phyloP scores from a whole-genome alignment of 1,140 invertebrate species.

The Drosophila dunni region DNA sequence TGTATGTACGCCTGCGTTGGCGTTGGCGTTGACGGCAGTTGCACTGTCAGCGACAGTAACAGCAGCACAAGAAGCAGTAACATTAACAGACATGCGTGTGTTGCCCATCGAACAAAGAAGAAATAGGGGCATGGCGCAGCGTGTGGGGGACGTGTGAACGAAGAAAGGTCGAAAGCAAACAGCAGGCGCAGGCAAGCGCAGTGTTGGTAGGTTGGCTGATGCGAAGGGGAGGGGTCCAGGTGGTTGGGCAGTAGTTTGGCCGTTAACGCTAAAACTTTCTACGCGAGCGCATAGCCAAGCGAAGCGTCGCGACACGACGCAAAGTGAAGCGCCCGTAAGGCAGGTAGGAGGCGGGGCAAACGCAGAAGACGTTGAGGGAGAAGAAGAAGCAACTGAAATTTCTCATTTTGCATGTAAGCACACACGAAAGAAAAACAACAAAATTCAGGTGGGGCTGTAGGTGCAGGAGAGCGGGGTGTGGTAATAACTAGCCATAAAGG shows the following conservation, averaged over 20 bases:
- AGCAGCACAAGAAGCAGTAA: conserved; percentile 47
- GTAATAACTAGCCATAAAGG: conserved; percentile 10
- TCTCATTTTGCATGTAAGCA: conserved; percentile 68
- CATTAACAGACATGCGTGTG: conserved; percentile 66
- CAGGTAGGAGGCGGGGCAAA: conserved; percentile 24
- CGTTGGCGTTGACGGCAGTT: not conserved
- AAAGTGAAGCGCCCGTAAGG: conserved; percentile 21
- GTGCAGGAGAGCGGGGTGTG: conserved; percentile 31
- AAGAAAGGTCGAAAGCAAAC: conserved; percentile 81
- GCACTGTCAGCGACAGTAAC: conserved; percentile 2
- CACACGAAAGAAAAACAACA: conserved; percentile 36
- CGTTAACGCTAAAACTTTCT: conserved; percentile 79
- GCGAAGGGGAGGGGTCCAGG: not conserved
- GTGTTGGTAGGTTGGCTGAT: not conserved
- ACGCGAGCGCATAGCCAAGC: conserved; percentile 80
- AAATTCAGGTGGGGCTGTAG: conserved; percentile 27
- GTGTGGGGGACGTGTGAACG: conserved; percentile 53
- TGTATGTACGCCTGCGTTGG: not conserved
- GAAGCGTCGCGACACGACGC: conserved; percentile 48
- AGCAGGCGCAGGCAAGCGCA: conserved; percentile 19
- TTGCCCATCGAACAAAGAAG: conserved; percentile 46
- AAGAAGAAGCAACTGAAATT: conserved; percentile 51
- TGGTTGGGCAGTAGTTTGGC: conserved; percentile 49
- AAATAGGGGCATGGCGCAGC: conserved; percentile 75
- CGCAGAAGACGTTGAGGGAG: conserved; percentile 39